Evolutionary conservation across 2,797 vertebrate genomes (phyloP), one percentile per base, ranked within the genome.

Genomic region (Ctenopoma multispine): DNA sequence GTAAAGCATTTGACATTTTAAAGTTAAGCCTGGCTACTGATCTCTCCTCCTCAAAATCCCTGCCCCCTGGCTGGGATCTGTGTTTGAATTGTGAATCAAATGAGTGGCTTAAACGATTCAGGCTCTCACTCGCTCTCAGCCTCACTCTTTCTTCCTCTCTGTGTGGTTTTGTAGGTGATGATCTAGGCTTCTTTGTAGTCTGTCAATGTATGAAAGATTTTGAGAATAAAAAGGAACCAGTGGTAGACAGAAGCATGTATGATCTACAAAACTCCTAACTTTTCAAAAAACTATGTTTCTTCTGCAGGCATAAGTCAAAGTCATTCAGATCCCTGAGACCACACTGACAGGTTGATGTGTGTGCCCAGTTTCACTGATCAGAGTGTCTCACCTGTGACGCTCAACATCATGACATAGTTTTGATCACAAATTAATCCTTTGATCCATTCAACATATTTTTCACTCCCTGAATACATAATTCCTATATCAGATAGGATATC

Each of bases 1-100:
- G 87, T 77, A 82, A 87, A 89, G 80, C 68, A 73, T 87, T 88
- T 91, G 87, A 90, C 89, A 92, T 92, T 90, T 92, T 74, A 84
- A n/a, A 87, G 75, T 87, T 90, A 90, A 90, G 84, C 82, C 83
- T 48, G 48, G 80, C 81, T 84, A 82, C 86, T 88, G 89, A 84
- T 89, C 87, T 88, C 84, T 83, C 74, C 82, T 88, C 82, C 79
- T 85, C 75, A 77, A 90, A 89, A 92, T 87, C 81, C 82, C 72
- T 82, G 68, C 86, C 86, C 89, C 59, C 79, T 87, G 89, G 89
- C 88, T 83, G 86, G 89, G 87, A 87, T 91, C 82, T 86, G 80
- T 14, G 67, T 82, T 79, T 85, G 85, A 86, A 87, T 83, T 87
- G 80, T 78, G 79, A 86, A 84, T 90, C 79, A 88, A 90, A 90